Evolutionary conservation across 2,113 vertebrate species (phyloP), one percentile per base, ranked within the genome.

Genomic region (Calypte anna): DNA sequence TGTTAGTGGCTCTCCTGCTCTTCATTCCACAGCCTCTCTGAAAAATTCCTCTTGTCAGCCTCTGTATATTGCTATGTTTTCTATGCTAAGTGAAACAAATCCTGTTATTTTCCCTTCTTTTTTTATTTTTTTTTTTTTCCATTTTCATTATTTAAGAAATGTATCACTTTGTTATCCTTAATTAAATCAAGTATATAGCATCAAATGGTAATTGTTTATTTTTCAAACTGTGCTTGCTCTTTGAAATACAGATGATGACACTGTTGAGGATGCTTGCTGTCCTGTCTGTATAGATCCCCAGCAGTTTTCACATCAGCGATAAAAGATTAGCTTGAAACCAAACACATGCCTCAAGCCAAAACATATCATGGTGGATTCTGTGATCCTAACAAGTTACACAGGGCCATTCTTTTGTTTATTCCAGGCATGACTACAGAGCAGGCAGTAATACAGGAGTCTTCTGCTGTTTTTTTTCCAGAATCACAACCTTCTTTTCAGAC

Each of bases 301-400:
- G 79, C 24, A 90, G 69, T 93, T 91, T 72, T 74, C 88, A 82
- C 88, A 59, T 70, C 88, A 66, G 54, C 66, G 88, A 80, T 94
- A 46, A 66, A 55, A 63, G 92, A 91, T 96, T 91, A 96, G 31
- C 63, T 95, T 58, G 46, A 69, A 91, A 88, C 51, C 58, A 74
- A 95, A 77, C 75, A 82, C 67, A 31, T 73, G 78, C 88, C 90
- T 88, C 44, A 12, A 91, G 67, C 89, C 77, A 80, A 88, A 92
- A 62, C 67, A 86, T 76, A 91, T 51, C 82, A 51, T 0, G 6
- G 16, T 69, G 75, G 67, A 76, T 93, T 91, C 70, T 85, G 62
- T 73, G 67, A 66, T 66, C 75, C 79, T 87, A 67, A 46, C 30
- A 76, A 66, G 70, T 50, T 76, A 57, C n/a, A 66, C 55, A 18